Evolutionary conservation across 2,113 vertebrate species (phyloP).

Genomic region (Eclectus roratus): DNA sequence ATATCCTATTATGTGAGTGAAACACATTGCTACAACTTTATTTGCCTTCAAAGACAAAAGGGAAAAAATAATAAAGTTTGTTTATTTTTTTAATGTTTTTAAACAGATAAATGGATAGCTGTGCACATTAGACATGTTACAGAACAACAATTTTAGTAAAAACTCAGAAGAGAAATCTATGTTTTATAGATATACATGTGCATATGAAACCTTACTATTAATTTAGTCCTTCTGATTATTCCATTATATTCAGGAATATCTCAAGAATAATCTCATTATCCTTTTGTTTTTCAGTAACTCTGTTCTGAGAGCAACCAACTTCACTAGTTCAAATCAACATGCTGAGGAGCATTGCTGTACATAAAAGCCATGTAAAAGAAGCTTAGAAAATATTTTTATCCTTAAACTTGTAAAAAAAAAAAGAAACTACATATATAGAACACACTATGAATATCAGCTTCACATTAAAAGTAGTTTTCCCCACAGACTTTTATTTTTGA

Average conservation of each 20-base stretch:
- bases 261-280: neutral
- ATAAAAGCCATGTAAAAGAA: neutral
- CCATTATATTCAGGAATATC: neutral
- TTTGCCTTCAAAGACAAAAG: neutral
- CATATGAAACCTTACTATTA: neutral
- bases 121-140: neutral
- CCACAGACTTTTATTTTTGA: neutral
- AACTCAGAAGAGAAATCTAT: neutral
- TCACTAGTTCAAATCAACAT: neutral
- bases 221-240: neutral
- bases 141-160: neutral
- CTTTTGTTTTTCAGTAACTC: neutral
- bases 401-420: neutral
- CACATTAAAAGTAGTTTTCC: neutral
- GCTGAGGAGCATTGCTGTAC: neutral
- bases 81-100: neutral
- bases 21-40: neutral
- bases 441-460: neutral
- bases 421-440: neutral
- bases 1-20: neutral
- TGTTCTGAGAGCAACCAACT: neutral
- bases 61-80: neutral
- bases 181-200: neutral
- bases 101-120: neutral
- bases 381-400: neutral